Evolutionary conservation across 2,888 invertebrate species (phyloP).

Genomic region (Drymonia ruficornis): DNA sequence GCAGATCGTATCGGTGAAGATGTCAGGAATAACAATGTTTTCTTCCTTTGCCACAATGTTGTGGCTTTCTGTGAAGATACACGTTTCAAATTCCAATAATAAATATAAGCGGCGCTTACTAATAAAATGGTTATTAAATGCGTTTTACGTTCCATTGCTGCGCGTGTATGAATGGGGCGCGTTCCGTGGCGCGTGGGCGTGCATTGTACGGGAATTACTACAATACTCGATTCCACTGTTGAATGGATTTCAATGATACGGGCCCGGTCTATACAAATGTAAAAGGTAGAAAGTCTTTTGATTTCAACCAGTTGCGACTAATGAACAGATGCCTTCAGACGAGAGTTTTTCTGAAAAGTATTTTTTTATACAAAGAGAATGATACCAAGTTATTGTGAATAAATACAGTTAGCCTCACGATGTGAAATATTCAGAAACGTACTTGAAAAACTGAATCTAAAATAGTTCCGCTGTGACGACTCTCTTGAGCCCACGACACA

Average conservation of each 20-base stretch:
- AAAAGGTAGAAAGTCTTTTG: neutral
- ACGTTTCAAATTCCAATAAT: neutral
- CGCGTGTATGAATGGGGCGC: neutral
- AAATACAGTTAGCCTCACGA: too few species aligned
- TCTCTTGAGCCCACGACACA: neutral
- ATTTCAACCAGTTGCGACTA: neutral
- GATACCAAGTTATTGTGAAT: too few species aligned
- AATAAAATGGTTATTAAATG: neutral
- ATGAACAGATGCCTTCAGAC: neutral
- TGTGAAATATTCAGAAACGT: too few species aligned
- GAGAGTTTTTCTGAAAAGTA: neutral
- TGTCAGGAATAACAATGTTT: too few species aligned
- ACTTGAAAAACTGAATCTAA: too few species aligned
- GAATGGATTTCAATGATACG: constrained; percentile 3
- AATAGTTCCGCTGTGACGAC: neutral
- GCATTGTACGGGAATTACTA: constrained; percentile 6
- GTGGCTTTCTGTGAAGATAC: neutral
- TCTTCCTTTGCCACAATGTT: too few species aligned
- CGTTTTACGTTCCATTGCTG: constrained; percentile 1
- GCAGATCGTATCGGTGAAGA: too few species aligned
- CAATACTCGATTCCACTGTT: neutral
- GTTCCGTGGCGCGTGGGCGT: neutral
- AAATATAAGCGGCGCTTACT: neutral
- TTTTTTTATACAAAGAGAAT: neutral
- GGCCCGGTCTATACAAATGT: constrained; percentile 2